Conservation (phyloP, 2,888 invertebrate species). For the Drosophila robusta region DNA sequence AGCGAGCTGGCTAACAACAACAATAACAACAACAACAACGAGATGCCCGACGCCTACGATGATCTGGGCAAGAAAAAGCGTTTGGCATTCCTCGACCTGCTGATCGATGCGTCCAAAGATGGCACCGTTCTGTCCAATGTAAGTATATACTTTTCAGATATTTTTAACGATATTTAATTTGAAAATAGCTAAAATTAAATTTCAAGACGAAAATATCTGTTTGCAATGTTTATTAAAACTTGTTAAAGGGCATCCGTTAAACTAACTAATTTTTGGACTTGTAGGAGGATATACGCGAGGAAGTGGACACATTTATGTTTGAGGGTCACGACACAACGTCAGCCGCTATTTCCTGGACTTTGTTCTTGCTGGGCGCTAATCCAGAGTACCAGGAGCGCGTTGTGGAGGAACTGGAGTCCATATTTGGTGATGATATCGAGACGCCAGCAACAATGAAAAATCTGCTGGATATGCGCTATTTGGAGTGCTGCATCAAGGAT, state of each 20-base stretch:
- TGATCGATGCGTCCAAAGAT: slow-evolving; percentile 86
- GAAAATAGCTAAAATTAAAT: no score
- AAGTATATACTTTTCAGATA: background rate
- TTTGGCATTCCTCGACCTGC: slow-evolving; percentile 87
- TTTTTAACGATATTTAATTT: no score
- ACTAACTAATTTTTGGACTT: background rate
- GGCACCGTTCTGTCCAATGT: slow-evolving; percentile 85
- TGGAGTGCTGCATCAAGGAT: slow-evolving; percentile 90
- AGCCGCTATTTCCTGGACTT: slow-evolving; percentile 85
- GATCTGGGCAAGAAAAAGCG: slow-evolving; percentile 86
- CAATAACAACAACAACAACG: slow-evolving; percentile 73
- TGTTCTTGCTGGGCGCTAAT: slow-evolving; percentile 84
- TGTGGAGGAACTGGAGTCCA: slow-evolving; percentile 85
- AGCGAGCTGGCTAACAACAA: slow-evolving; percentile 82
- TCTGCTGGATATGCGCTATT: slow-evolving; percentile 88
- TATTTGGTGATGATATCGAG: slow-evolving; percentile 85
- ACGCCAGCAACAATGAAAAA: slow-evolving; percentile 87
- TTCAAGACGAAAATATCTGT: no score
- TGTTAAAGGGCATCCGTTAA: no score
- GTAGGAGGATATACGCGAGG: slow-evolving; percentile 86
- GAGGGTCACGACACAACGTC: slow-evolving; percentile 86
- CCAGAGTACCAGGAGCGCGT: slow-evolving; percentile 85
- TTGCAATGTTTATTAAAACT: no score
- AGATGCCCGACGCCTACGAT: slow-evolving; percentile 75
- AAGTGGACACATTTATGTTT: slow-evolving; percentile 89